A percentile compares a stretch with the other conserved stretches of the same genome.
Conservation (phyloP, 1,140 invertebrate genomes). For the Acyrthosiphon pisum region DNA sequence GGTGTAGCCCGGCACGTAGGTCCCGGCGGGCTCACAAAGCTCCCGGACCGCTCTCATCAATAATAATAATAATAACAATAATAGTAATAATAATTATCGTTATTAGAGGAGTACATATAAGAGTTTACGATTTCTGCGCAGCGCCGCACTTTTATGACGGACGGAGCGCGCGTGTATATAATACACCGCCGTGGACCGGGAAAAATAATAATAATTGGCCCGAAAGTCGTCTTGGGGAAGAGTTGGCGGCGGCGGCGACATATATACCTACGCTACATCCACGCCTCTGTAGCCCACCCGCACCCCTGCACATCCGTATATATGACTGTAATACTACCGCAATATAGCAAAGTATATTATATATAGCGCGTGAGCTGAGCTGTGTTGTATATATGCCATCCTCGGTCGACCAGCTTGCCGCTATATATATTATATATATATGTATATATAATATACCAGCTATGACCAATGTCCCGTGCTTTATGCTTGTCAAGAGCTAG, state of each 20-base stretch:
- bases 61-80: conserved; percentile 55
- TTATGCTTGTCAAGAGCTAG: not conserved
- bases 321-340: not conserved
- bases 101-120: conserved; percentile 37
- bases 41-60: conserved; percentile 35
- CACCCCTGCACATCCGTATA: not conserved
- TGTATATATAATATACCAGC: too few relatives aligned
- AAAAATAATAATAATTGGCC: conserved; percentile 35
- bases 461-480: too few relatives aligned
- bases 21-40: conserved; percentile 50
- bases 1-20: conserved; percentile 48
- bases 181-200: not conserved
- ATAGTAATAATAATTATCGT: conserved; percentile 52
- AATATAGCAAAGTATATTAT: not conserved
- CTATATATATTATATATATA: too few relatives aligned
- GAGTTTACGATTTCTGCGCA: conserved; percentile 48
- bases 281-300: not conserved
- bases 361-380: too few relatives aligned
- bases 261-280: not conserved
- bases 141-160: conserved; percentile 50
- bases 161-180: not conserved
- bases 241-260: not conserved
- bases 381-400: not conserved
- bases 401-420: not conserved
- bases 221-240: not conserved